Base-by-base conservation (phyloP, 2,113 vertebrate species). In the Cheirogaleus medius region DNA sequence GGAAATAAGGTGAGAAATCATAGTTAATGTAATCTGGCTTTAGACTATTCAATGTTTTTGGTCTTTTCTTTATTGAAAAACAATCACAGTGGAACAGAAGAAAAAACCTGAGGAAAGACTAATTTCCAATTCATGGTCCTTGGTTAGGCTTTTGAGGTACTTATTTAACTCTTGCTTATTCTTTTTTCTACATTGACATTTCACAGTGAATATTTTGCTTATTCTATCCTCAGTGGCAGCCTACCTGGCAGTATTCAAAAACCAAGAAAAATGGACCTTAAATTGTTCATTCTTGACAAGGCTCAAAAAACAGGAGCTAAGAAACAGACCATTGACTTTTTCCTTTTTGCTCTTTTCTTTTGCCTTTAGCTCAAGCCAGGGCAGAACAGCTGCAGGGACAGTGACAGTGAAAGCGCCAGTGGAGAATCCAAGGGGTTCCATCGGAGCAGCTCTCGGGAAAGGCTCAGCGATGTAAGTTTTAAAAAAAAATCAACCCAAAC, bases 401-500 rank as follows among this genome's bases (percentile, higher is more conserved):
- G 99, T 17, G 99, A 99, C 98, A 99, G 99, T 1, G 99, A 99
- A 88, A 99, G 99, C 0, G 99, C 98, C 39, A 99, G 99, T 6
- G 99, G 99, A 29, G 99, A 99, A 94, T 99, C 99, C 12, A 99
- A 99, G 98, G 99, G 99, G 15, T 99, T 99, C 92, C 98, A 99
- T 88, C 98, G 99, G 97, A 99, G 99, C 98, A 99, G 99, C 98
- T 99, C 99, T 92, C 99, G 99, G 94, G 99, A 99, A 85, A 98
- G 99, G 49, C 99, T 99, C 98, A 99, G 99, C 7, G 99, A 99
- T 0, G 99, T 99, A 98, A 99, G 99, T 99, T 44, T 1, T 34
- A 89, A 5, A 10, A 32, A 89, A 56, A 88, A n/a, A 47, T 58
- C 63, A 66, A 92, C 3, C 81, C 23, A 29, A 2, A 21, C 81